These are phyloP conservation scores for Gerris buenoi DNA, from an alignment of 1,140 invertebrate genomes.

Conservation along the genomic window DNA sequence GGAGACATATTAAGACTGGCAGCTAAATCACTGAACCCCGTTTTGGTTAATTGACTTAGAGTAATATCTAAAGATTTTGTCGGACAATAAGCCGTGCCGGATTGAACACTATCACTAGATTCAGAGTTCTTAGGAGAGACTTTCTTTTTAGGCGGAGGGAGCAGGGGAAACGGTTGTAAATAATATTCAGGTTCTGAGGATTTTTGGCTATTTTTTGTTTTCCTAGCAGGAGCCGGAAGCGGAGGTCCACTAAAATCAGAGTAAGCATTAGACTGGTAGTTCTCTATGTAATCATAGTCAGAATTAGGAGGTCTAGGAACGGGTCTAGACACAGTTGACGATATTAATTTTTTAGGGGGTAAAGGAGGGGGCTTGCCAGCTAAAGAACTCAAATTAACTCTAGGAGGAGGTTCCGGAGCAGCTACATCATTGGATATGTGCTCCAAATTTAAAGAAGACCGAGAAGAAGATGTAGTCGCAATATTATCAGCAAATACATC, in stretches of 20 bases:
- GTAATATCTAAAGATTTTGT: constrained; percentile 49
- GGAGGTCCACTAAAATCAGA: constrained; percentile 35
- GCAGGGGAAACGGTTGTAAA: constrained; percentile 29
- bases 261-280: constrained; percentile 33
- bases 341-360: constrained; percentile 59
- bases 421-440: constrained; percentile 28
- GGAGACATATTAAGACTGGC: constrained; percentile 56
- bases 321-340: constrained; percentile 33
- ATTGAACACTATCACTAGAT: neutral
- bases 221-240: constrained; percentile 43
- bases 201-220: constrained; percentile 28
- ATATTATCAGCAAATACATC: constrained; percentile 19
- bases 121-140: constrained; percentile 5
- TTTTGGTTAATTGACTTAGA: constrained; percentile 59
- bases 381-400: constrained; percentile 36
- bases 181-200: constrained; percentile 44
- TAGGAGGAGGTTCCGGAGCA: constrained; percentile 52
- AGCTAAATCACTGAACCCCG: constrained; percentile 62
- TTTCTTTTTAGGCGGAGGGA: constrained; percentile 30
- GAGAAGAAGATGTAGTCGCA: no score
- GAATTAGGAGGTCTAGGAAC: constrained; percentile 47
- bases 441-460: constrained; percentile 14
- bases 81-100: constrained; percentile 4
- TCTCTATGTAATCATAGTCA: constrained; percentile 44
- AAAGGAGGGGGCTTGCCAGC: constrained; percentile 60